These are phyloP conservation scores for Lottia scabra DNA, from an alignment of 2,888 invertebrate species.

Conservation along the genomic window DNA sequence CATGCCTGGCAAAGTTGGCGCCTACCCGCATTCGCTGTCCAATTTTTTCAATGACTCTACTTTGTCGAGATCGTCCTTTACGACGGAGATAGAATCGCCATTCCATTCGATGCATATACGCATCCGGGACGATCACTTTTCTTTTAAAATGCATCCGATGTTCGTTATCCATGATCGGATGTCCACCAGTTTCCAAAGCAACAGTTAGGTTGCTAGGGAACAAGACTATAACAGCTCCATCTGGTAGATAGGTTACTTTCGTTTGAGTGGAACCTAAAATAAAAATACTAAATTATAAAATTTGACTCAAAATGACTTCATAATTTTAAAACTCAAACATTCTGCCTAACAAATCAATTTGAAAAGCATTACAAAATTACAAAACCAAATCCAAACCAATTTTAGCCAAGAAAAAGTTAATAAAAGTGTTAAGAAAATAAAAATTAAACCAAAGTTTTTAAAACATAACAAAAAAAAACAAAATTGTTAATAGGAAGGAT, in stretches of 20 bases:
- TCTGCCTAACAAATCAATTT: not conserved
- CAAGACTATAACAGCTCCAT: slow-evolving; percentile 66
- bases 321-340: not conserved
- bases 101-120: slow-evolving; percentile 83
- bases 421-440: not conserved
- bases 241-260: slow-evolving; percentile 64
- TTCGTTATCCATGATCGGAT: slow-evolving; percentile 81
- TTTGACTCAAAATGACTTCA: not conserved
- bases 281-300: slow-evolving; percentile 7
- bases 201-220: slow-evolving; percentile 73
- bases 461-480: not conserved
- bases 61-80: slow-evolving; percentile 58
- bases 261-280: slow-evolving; percentile 58
- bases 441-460: slow-evolving; percentile 3
- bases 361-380: not conserved
- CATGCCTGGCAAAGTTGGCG: slow-evolving; percentile 57
- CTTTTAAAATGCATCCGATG: slow-evolving; percentile 65
- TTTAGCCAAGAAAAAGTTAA: slow-evolving; percentile 44
- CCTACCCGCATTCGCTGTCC: slow-evolving; percentile 67
- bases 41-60: slow-evolving; percentile 50
- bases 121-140: slow-evolving; percentile 63
- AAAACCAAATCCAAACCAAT: not conserved
- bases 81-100: slow-evolving; percentile 93
- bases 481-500: slow-evolving; percentile 3
- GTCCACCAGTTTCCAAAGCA: slow-evolving; percentile 91